Evolutionary conservation across 2,797 vertebrate species (phyloP), one percentile per base, ranked within the genome.

Genomic region (Bovichtus diacanthus): DNA sequence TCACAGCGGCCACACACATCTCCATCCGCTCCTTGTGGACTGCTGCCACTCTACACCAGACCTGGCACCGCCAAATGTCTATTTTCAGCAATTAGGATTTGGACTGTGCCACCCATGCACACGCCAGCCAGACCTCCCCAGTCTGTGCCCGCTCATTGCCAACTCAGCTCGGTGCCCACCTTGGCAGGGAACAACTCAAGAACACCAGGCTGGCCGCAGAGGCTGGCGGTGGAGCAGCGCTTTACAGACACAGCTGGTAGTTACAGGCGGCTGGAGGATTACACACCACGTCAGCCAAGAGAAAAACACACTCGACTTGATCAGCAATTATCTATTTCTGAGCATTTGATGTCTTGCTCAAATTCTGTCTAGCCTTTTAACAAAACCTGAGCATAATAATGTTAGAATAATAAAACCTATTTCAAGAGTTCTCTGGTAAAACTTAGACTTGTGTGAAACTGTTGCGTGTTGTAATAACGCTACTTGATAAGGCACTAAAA

Each of bases 1-100:
- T 79, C 62, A 34, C 63, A 66, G 47, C 73, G 53, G 25, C 72
- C 19, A 9, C 71, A 43, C 81, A 67, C 81, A 41, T 80, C 58
- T 53, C 44, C 34, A 5, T 75, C 41, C 25, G 34, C 44, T 74
- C 81, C 76, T 70, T 4, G 53, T 72, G 62, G 82, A 81, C 58
- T 7, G 6, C 5, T 59, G 70, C 75, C 76, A 80, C 73, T 70
- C 59, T 25, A 68, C 73, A 80, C 72, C 79, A 61, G 66, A n/a
- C 70, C 80, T 78, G 77, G 64, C 66, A 54, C 29, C 62, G 81
- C 82, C 88, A 88, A 86, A 82, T 78, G 74, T 88, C 90, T 93
- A 85, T 92, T 92, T 91, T 89, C 83, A 86, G 85, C 90, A 82
- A 89, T 93, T 95, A 93, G 71, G 78, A 78, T 87, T 93, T 94